Base-by-base conservation (phyloP, 2,113 vertebrate genomes). In the Menura novaehollandiae region DNA sequence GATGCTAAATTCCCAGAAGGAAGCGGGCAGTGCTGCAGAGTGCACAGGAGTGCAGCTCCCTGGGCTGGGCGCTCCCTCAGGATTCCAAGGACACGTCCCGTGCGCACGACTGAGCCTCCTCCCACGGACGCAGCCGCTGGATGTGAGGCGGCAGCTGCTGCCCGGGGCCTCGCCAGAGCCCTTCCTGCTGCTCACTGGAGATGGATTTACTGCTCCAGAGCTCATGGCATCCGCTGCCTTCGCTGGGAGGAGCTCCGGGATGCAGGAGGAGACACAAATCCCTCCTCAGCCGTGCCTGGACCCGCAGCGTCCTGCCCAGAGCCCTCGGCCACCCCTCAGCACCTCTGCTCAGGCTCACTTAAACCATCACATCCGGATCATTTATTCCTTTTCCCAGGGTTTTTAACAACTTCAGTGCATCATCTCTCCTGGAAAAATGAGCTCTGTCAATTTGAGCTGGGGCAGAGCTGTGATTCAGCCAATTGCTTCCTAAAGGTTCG, bases 171-270 rank as follows among this genome's bases (percentile, higher is more conserved):
- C 3, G 0, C 46, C 7, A 3, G 24, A 24, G 68, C 85, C 82
- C 51, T 66, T 52, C 59, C 58, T 1, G 16, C 51, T 28, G 66
- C 83, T 67, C 24, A 0, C 39, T 3, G 0, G 27, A 59, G 56
- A 3, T 0, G 1, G 43, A 94, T 76, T 88, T 28, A 10, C 67
- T 0, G 1, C 72, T 52, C 84, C 84, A 47, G 84, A 86, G 90
- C 76, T 28, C 2, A 0, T 1, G 55, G 21, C 56, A 41, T 24
- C 41, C 6, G 1, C 79, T 14, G n/a, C 15, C 62, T 58, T 19
- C 7, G 35, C 44, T 2, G 37, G 1, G 2, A 72, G 43, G 35
- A 64, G 37, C 2, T 0, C 30, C 0, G 7, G 73, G 33, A 30
- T 35, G 64, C 37, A 11, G 53, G 10, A 78, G 24, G 68, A 80